These are phyloP conservation scores for Epicampocera succincta DNA, from an alignment of 2,888 invertebrate species.

Conservation along the genomic window DNA sequence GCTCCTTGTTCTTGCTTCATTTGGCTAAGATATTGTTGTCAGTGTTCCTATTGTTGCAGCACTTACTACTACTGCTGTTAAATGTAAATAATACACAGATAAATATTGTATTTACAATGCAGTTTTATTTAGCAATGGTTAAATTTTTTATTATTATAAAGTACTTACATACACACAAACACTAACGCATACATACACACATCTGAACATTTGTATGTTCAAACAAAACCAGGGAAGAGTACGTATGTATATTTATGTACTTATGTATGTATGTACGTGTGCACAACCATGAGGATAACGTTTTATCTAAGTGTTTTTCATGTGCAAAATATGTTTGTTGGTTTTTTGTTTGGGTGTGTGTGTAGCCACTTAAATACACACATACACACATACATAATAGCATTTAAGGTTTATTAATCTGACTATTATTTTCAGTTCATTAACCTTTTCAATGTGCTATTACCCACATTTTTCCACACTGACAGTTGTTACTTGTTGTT, in stretches of 20 bases:
- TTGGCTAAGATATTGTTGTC: constrained; percentile 53
- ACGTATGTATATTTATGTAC: background rate
- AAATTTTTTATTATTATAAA: constrained; percentile 11
- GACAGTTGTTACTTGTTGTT: constrained; percentile 57
- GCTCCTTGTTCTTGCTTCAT: constrained; percentile 20
- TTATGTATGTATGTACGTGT: background rate
- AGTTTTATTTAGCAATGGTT: constrained; percentile 35
- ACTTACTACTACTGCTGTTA: constrained; percentile 41
- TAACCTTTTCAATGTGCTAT: constrained; percentile 58
- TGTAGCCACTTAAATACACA: constrained; percentile 3
- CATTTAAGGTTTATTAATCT: constrained; percentile 54
- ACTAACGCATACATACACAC: no score
- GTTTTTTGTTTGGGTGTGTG: no score
- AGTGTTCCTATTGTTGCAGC: constrained; percentile 39
- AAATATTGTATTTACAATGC: constrained; percentile 33
- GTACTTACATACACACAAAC: background rate
- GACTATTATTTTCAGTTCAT: constrained; percentile 65
- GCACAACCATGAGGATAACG: background rate
- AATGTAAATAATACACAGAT: constrained; percentile 24
- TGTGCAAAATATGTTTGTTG: no score
- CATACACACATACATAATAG: constrained; percentile 3
- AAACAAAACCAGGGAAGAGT: no score
- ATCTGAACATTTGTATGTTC: no score
- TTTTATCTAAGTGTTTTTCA: background rate
- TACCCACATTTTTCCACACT: constrained; percentile 65